Base-by-base conservation (phyloP, 2,888 invertebrate genomes). In the Pantelozetes paolii region DNA sequence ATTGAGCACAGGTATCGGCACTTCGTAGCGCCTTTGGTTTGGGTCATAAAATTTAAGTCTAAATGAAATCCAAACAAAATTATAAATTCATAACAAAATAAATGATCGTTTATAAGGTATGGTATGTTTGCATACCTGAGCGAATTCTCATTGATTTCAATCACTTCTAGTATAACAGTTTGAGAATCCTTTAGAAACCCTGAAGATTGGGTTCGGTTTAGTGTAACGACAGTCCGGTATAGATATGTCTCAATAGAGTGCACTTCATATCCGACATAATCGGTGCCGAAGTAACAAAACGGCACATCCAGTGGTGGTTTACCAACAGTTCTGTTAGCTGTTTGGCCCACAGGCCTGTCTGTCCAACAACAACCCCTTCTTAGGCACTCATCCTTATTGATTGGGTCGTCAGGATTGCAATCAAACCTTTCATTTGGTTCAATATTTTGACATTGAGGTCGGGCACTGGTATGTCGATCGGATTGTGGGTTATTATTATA, bases 311-410 rank as follows among this genome's bases (percentile, higher is more conserved):
- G 30, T 15, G 70, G 70, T 11, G 73, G 73, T 3, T 64, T 64
- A 36, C 32, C 32, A n/a, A 11, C 11, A 18, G 3, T 32, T 5
- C 5, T 32, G 13, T 30, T 62, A 26, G 69, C 42, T 6, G 40
- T 11, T 2, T 72, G 6, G 8, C n/a, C n/a, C n/a, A n/a, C n/a
- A n/a, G n/a, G n/a, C n/a, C n/a, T n/a, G n/a, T n/a, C n/a, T n/a
- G 2, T 23, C 73, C 73, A 73, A 70, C 73, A 73, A 59, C 73
- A 73, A 18, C 73, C 73, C 28, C 74, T 50, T 50, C 50, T 23
- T 20, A 30, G 64, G 71, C 75, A 76, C 42, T 74, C 73, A 48
- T 73, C 73, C 62, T 73, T 72, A 71, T 69, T 73, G 73, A 76
- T 76, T 32, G 76, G 74, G 42, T 64, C 67, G 26, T 73, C 73